Evolutionary conservation across 2,797 vertebrate species (phyloP), one percentile per base, ranked within the genome.

Genomic region (Thripadectes ignobilis): DNA sequence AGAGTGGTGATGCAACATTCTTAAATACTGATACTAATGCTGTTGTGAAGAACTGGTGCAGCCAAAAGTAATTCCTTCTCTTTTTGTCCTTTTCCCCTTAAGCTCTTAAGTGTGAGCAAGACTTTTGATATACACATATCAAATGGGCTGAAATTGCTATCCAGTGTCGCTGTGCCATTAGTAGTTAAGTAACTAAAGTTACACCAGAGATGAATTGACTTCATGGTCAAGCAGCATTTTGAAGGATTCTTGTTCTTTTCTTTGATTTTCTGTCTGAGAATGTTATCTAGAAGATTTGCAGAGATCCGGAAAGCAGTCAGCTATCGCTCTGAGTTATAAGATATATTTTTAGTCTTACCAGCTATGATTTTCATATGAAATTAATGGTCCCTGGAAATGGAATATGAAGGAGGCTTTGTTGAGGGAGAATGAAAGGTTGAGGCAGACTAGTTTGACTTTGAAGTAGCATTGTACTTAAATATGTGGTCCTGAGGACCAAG

Each of bases 281-380:
- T 74, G 54, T 78, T 89, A 80, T 32, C 65, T 45, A 13, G 45
- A 93, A 87, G 90, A 87, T 93, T 58, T 93, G 69, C 80, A 88
- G 83, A 91, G 66, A 68, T 91, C 59, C 66, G 59, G 65, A 77
- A 92, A 75, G 92, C 86, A 92, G 82, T 66, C 54, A 63, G 71
- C 61, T 93, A 24, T 80, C 80, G 85, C 89, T 92, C 68, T 51
- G 91, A 75, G 48, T 81, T 93, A 57, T 2, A 57, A 93, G 81
- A 41, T 84, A 3, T 48, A 92, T 93, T 96, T 97, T 96, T 92
- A 96, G 89, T 86, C 92, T 93, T 86, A 66, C 91, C 91, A 93
- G 17, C 82, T 93, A 12, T 91, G 77, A 81, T 88, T 96, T 95
- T 95, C 43, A 12, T 55, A 62, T 12, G 48, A 88, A 95, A 93